Evolutionary conservation across 2,113 vertebrate genomes (phyloP), one percentile per base, ranked within the genome.

Genomic region (Corydoras sp.): DNA sequence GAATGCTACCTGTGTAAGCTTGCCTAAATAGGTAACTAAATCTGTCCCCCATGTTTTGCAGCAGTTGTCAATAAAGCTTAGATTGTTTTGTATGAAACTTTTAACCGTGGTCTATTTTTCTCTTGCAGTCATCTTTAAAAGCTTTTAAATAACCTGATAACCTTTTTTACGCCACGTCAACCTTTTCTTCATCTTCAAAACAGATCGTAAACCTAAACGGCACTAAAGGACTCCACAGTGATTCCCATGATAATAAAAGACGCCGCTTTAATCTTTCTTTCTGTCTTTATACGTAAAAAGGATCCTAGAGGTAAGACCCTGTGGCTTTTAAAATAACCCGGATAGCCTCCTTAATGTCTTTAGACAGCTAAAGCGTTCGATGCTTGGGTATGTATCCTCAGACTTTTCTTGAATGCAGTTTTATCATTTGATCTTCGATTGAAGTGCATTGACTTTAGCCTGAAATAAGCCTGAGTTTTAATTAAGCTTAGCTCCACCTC

Each of bases 1-100:
- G 94, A 95, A 92, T 96, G 93, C 93, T 93, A 84, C 83, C 81
- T 96, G 94, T 97, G 94, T 98, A 93, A 95, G 92, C 91, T 94
- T 96, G 94, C 93, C 92, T 98, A 98, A 98, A 91, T 97, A 98
- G 95, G 96, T 95, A 94, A 93, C 94, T 96, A 93, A 93, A 97
- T 91, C 93, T 92, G 88, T 94, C 94, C 91, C 93, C 93, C 89
- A 89, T 88, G 95, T 88, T 93, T 96, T 93, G 93, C 94, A 93
- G 89, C 92, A 91, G 89, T 93, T 97, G 94, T 97, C 94, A 97
- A 98, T 98, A 98, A 96, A 97, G 94, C 94, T 92, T 92, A 96
- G 94, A 93, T 93, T 94, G 94, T 98, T 98, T 97, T 95, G 84
- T 93, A 95, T 94, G 94, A 94, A 88, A 93, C 90, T 86, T 51